Evolutionary conservation across 2,113 vertebrate genomes (phyloP), one percentile per base, ranked within the genome.

Genomic region (Dasypus novemcinctus): DNA sequence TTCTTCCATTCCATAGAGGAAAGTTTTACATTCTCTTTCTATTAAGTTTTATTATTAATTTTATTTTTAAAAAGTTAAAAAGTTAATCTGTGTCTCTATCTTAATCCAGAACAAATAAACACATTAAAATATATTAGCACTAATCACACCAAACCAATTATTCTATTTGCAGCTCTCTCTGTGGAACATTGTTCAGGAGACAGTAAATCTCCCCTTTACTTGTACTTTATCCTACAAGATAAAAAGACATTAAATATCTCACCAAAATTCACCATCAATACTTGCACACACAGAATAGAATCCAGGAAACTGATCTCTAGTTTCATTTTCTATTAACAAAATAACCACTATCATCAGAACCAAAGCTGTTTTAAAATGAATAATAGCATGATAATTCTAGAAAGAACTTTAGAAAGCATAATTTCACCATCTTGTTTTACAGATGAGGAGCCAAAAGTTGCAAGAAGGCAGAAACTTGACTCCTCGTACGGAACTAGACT

Each of bases 401-500:
- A 76, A 59, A 38, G 12, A 61, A 79, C 5, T 25, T 69, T 29
- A 68, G 4, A 49, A 82, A 63, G 43, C 27, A 87, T 17, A 68
- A 29, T 46, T 46, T 68, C n/a, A 3, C 15, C 38, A 15, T 43
- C 21, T 14, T 75, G 15, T 71, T 27, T 84, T 49, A 68, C 1
- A 87, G 23, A n/a, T 61, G 13, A 68, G 43, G 52, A 87, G 91
- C 6, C 12, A 54, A 31, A 74, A 29, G 9, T 46, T 72, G 41
- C 10, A 38, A 75, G 36, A 90, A 38, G 31, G 23, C 11, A 89
- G 17, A n/a, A 2, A 27, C 4, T 17, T 31, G 10, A 27, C 52
- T 3, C 49, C 38, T 21, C 13, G 2, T 0, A 5, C n/a, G 27
- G 5, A 2, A 57, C 5, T 43, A 18, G 11, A 25, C 1, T 1